Conservation (phyloP, 2,113 vertebrate genomes). For the Sphyrna mokarran region DNA sequence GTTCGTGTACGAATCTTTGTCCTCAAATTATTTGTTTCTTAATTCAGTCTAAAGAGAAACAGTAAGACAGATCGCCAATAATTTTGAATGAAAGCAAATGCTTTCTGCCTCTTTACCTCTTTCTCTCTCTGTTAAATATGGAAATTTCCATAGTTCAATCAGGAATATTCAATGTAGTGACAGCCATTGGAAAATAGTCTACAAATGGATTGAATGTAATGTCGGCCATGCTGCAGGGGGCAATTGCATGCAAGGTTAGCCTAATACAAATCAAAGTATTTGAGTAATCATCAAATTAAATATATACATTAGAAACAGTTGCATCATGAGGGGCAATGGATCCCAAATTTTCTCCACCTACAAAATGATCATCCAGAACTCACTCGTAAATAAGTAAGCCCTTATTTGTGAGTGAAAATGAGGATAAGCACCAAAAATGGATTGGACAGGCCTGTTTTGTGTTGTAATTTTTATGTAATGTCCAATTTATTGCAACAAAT, state of each 20-base stretch:
- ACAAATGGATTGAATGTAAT: background rate
- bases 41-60: background rate
- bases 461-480: background rate
- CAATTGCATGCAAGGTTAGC: background rate
- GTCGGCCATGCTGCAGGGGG: background rate
- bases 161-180: background rate
- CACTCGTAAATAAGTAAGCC: slow-evolving; percentile 17
- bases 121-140: background rate
- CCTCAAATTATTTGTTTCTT: background rate
- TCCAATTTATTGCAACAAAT: background rate
- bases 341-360: background rate
- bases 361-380: background rate
- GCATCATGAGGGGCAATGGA: background rate
- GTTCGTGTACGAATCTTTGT: background rate
- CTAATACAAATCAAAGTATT: background rate
- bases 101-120: background rate
- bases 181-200: background rate
- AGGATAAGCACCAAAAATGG: background rate
- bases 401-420: background rate
- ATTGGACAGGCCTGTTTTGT: background rate
- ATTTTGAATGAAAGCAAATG: background rate
- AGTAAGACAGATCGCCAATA: background rate
- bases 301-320: background rate
- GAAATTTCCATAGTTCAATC: background rate
- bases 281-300: background rate